phyloP scores from a whole-genome alignment of 1,140 invertebrate species.

The Babylonia areolata region DNA sequence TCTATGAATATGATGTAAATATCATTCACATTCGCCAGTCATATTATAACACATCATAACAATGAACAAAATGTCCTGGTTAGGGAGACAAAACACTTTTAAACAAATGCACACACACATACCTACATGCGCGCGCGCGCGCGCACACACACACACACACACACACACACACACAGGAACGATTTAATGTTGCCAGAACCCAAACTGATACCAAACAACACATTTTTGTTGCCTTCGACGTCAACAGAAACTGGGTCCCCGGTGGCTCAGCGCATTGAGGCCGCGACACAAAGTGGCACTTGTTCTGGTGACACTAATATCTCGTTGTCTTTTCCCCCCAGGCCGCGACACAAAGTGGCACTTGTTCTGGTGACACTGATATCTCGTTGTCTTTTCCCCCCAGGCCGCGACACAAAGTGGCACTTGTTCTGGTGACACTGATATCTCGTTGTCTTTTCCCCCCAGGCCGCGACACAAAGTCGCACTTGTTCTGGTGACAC shows the following conservation, averaged over 20 bases:
- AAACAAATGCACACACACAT: constrained; percentile 1
- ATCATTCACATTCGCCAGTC: not conserved
- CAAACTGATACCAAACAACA: not conserved
- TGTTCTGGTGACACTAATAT: too few species aligned
- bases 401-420: too few species aligned
- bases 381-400: too few species aligned
- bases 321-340: too few species aligned
- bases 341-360: too few species aligned
- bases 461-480: too few species aligned
- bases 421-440: too few species aligned
- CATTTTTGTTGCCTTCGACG: not conserved
- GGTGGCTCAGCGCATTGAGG: not conserved
- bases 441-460: too few species aligned
- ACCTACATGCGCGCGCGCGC: not conserved
- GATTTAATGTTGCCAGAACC: not conserved
- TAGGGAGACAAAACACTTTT: not conserved
- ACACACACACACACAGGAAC: constrained; percentile 26
- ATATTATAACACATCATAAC: not conserved
- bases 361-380: too few species aligned
- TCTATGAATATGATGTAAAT: not conserved
- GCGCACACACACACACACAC: constrained; percentile 23
- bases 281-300: too few species aligned
- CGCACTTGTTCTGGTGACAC: too few species aligned
- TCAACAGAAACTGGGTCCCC: not conserved
- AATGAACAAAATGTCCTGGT: not conserved